Evolutionary conservation across 35 echinoderm and acorn worm species (phyloP), one percentile per base, ranked within the genome.

Genomic region (Eucidaris tribuloides): DNA sequence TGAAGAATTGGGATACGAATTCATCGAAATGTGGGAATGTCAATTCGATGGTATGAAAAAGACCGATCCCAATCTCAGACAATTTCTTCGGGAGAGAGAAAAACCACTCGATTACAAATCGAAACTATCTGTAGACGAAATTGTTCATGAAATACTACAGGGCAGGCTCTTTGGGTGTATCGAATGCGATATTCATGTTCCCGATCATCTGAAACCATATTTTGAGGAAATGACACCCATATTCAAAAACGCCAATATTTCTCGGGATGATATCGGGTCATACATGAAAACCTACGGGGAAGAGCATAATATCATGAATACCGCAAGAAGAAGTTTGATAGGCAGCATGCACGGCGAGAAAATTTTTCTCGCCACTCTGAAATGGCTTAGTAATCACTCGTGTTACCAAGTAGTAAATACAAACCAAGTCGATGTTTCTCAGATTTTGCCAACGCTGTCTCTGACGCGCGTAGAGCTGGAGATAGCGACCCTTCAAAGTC

Each of bases 121-220:
- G 1, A 46, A 50, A 6, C 18, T 79, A 35, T 0, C 77, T 3
- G 7, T 1, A 28, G 44, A 79, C n/a, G 43, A 79, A 79, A 79
- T 79, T 24, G 29, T 54, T 0, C 11, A 79, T 1, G 77, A 5
- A 25, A 28, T 79, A 5, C 46, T 14, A 31, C 14, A 17, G 4
- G 77, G 46, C 7, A 15, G 9, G 15, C 45, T 84, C 17, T 84
- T 84, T 3, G 82, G 82, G 5, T 34, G 5, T 5, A 74, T 84
- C 40, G 82, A 84, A 45, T 84, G 63, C 24, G 82, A 84, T 62
- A 84, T 84, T 50, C 61, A 84, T 25, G 82, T 84, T 23, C 63
- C 41, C 58, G 62, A 82, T 22, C 35, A 19, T 2, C 2, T 82
- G 38, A 65, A 62, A 2, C 14, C 54, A 35, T 9, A 63, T 19